A percentile compares a stretch with the other conserved stretches of the same genome.
These are phyloP conservation scores for Acropora yongei DNA, from an alignment of 64 coral and sea anemone species.

Conservation along the genomic window DNA sequence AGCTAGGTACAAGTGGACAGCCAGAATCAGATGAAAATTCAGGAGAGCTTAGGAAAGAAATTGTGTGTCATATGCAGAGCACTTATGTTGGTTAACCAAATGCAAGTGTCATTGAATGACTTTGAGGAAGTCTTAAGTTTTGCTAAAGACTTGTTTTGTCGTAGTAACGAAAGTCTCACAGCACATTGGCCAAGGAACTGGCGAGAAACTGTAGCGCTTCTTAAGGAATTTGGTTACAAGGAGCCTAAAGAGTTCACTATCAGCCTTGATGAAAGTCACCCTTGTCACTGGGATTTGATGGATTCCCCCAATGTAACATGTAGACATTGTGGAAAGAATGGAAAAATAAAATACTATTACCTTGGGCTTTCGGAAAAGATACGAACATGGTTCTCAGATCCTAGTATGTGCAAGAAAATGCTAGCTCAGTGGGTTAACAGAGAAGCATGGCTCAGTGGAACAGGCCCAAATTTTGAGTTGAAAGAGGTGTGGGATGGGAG, in stretches of 20 bases:
- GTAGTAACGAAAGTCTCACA: neutral
- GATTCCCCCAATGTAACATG: neutral
- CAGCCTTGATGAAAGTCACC: slow-evolving; percentile 41
- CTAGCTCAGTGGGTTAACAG: slow-evolving; percentile 45
- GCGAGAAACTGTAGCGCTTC: slow-evolving; percentile 14
- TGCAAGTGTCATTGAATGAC: slow-evolving; percentile 4
- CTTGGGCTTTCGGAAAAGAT: slow-evolving; percentile 53
- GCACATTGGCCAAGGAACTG: slow-evolving; percentile 38
- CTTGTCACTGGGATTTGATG: slow-evolving; percentile 21
- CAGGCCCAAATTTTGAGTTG: neutral
- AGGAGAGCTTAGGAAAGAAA: neutral
- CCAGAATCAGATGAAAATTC: neutral
- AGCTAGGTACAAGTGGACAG: neutral
- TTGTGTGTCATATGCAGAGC: neutral
- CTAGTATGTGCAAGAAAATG: slow-evolving; percentile 44
- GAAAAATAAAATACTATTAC: slow-evolving; percentile 47
- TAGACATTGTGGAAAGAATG: slow-evolving; percentile 36
- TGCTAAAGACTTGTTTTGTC: slow-evolving; percentile 43
- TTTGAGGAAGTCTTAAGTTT: slow-evolving; percentile 27
- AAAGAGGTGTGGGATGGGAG: neutral
- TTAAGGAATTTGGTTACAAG: slow-evolving; percentile 45
- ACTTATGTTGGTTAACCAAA: slow-evolving; percentile 14
- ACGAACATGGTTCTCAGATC: neutral
- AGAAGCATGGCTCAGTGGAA: slow-evolving; percentile 26
- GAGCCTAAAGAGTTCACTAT: slow-evolving; percentile 18